Evolutionary conservation across 2,797 vertebrate genomes (phyloP).

Genomic region (Poeciliopsis gracilis): DNA sequence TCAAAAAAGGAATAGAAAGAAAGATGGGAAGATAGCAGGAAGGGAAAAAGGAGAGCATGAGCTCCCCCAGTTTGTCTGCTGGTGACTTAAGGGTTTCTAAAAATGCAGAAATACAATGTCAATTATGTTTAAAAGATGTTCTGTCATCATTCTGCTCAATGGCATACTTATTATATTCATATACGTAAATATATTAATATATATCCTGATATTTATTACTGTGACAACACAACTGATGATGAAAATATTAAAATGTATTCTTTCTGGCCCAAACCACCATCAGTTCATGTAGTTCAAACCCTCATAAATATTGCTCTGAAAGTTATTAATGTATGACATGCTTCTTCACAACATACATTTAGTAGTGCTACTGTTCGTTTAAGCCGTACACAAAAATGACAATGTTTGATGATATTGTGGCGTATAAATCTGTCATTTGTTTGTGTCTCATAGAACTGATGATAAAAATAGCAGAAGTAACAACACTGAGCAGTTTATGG

Average conservation of each 20-base stretch:
- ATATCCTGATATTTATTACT: neutral
- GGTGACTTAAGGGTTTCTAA: constrained; percentile 38
- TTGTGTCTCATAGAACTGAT: neutral
- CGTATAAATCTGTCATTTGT: neutral
- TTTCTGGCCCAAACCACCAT: neutral
- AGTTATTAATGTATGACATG: neutral
- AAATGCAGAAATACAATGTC: constrained; percentile 13
- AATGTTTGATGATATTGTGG: neutral
- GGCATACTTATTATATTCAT: neutral
- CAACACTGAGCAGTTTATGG: neutral
- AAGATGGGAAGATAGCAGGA: constrained; percentile 65
- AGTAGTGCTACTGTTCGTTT: neutral
- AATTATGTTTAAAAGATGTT: constrained; percentile 11
- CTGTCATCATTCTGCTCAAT: neutral
- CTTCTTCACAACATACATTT: neutral
- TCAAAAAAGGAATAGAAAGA: constrained; percentile 66
- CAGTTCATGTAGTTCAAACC: neutral
- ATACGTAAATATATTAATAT: neutral
- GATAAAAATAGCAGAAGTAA: neutral
- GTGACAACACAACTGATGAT: neutral
- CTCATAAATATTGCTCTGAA: neutral
- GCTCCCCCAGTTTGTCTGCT: constrained; percentile 53
- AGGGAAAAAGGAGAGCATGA: constrained; percentile 49
- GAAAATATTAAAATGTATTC: neutral
- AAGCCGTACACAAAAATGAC: neutral